Base-by-base conservation (phyloP, 2,113 vertebrate species). In the Apteryx owenii region DNA sequence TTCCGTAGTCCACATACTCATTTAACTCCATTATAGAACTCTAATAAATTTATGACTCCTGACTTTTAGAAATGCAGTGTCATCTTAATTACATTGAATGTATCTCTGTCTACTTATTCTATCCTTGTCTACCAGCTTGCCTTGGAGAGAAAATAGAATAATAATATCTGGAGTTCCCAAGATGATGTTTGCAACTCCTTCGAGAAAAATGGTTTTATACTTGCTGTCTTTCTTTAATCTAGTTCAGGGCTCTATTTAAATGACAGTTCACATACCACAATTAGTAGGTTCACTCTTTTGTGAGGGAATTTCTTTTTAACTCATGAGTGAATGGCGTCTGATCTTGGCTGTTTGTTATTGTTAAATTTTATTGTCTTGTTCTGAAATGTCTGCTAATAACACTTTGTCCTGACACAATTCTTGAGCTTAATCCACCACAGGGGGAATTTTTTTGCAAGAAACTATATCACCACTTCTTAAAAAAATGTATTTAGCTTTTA, bases 381-480 rank as follows among this genome's bases (percentile, higher is more conserved):
- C 66, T 82, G 85, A 95, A 93, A 60, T 68, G 78, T 91, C 79
- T 85, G n/a, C 62, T 94, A 82, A 56, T 65, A n/a, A 9, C 13
- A 42, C 23, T 82, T 93, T 38, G n/a, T 77, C 53, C 69, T 88
- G 13, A 76, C 48, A 65, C 25, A 42, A 11, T 53, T 53, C 25
- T 85, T 68, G 33, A 77, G 7, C 19, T 79, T 85, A 72, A 80
- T 80, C 31, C 2, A 2, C 20, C 46, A 50, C 56, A 95, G 23
- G 89, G 51, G 22, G 81, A 75, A 1, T 0, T 61, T 94, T 65
- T 73, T 61, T 82, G 9, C 42, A 89, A 85, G 65, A 89, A 89
- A 6, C 6, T 71, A 81, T 64, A 81, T 64, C 70, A 54, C 8
- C 1, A 1, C 7, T 60, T n/a, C 42, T 82, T 6, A 40, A 83